phyloP scores from a whole-genome alignment of 2,888 invertebrate species.

The Tenthredo notha region DNA sequence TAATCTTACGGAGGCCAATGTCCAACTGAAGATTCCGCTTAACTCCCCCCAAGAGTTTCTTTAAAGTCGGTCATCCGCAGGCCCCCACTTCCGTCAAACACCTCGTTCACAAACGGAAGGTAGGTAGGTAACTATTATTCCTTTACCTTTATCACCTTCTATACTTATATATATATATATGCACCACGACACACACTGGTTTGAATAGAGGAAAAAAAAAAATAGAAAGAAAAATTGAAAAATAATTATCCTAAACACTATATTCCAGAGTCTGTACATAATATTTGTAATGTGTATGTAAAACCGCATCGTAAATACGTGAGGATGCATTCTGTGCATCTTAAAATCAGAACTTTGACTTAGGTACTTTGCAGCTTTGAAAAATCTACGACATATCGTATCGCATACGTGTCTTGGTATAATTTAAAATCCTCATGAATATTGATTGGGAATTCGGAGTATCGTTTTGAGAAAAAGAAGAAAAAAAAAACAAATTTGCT shows the following conservation, averaged over 20 bases:
- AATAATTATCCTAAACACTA: not conserved
- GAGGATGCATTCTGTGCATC: conserved; percentile 34
- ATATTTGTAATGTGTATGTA: conserved; percentile 56
- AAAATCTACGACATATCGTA: not conserved
- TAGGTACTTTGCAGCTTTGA: not conserved
- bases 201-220: not conserved
- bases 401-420: conserved; percentile 12
- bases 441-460: not conserved
- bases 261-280: conserved; percentile 56
- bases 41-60: conserved; percentile 71
- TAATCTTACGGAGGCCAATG: conserved; percentile 77
- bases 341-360: not conserved
- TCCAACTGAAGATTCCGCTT: conserved; percentile 77
- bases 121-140: conserved; percentile 16
- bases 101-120: conserved; percentile 6
- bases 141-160: conserved; percentile 21
- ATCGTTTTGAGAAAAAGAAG: too few relatives aligned
- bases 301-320: conserved; percentile 35
- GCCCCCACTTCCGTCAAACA: conserved; percentile 68
- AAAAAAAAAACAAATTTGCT: not conserved
- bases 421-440: not conserved
- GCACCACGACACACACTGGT: not conserved
- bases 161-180: not conserved
- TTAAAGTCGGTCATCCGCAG: conserved; percentile 74
- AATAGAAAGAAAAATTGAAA: not conserved